A percentile compares a stretch with the other conserved stretches of the same genome.
Conservation (phyloP, 1,140 invertebrate species). For the Drosophila chauvacae region DNA sequence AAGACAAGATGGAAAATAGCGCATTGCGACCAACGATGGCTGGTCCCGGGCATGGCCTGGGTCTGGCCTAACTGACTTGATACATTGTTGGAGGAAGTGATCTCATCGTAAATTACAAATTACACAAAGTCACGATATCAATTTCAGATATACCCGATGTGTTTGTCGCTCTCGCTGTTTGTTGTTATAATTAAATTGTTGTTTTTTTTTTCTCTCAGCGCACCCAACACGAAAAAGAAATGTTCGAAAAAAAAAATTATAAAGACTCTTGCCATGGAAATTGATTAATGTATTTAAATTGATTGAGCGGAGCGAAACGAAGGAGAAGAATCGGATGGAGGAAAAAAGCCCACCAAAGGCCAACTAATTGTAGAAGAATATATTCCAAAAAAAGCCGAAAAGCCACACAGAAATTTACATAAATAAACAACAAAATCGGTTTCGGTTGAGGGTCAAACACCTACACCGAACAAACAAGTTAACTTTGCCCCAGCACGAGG, state of each 20-base stretch:
- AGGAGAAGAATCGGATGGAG: conserved; percentile 26
- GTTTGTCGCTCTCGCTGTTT: conserved; percentile 61
- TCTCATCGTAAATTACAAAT: conserved; percentile 84
- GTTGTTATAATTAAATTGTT: conserved; percentile 69
- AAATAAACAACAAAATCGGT: conserved; percentile 43
- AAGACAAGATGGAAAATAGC: conserved; percentile 41
- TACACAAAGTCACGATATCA: conserved; percentile 83
- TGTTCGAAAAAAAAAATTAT: conserved; percentile 34
- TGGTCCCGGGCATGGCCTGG: conserved; percentile 21
- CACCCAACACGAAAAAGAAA: conserved; percentile 39
- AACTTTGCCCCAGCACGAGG: conserved; percentile 52
- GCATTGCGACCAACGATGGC: conserved; percentile 46
- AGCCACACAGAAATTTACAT: conserved; percentile 64
- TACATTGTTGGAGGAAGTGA: conserved; percentile 78
- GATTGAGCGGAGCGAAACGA: conserved; percentile 60
- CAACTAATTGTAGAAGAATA: conserved; percentile 69
- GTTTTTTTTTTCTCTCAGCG: conserved; percentile 41
- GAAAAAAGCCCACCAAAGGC: conserved; percentile 33
- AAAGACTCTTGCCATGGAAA: conserved; percentile 53
- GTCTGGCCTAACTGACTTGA: conserved; percentile 43
- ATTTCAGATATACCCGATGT: conserved; percentile 76
- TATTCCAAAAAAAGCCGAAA: conserved; percentile 28
- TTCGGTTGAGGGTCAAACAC: conserved; percentile 70
- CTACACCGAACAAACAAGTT: conserved; percentile 54
- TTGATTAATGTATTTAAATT: conserved; percentile 79